Conservation (phyloP, 2,113 vertebrate species). For the Peromyscus leucopus region DNA sequence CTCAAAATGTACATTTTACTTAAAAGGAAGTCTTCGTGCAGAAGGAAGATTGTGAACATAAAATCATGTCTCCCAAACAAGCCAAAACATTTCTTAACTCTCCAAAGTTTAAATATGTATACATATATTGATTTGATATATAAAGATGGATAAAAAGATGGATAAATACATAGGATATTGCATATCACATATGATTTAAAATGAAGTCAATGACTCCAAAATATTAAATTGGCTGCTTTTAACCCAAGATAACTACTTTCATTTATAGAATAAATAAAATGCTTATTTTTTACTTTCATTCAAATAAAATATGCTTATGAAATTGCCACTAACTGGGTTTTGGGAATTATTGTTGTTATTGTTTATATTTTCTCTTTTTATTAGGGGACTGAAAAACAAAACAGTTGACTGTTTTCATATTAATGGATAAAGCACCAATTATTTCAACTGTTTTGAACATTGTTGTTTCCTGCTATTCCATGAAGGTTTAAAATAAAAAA, state of each 20-base stretch:
- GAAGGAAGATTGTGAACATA: not conserved
- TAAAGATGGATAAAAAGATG: not conserved
- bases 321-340: conserved; percentile 18
- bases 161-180: not conserved
- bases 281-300: not conserved
- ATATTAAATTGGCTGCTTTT: not conserved
- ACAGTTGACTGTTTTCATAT: not conserved
- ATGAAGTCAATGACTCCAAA: not conserved
- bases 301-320: not conserved
- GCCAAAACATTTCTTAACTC: not conserved
- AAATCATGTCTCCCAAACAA: not conserved
- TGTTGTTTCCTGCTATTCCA: conserved; percentile 1
- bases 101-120: not conserved
- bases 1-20: not conserved
- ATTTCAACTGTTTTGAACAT: not conserved
- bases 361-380: not conserved
- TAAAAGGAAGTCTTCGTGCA: not conserved
- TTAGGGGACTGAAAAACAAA: not conserved
- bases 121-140: not conserved
- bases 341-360: not conserved
- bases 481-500: not conserved
- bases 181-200: not conserved
- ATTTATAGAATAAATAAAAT: not conserved
- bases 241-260: not conserved
- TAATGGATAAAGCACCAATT: not conserved